phyloP scores from a whole-genome alignment of 2,797 vertebrate species.

The Phrynocephalus vlangalii region DNA sequence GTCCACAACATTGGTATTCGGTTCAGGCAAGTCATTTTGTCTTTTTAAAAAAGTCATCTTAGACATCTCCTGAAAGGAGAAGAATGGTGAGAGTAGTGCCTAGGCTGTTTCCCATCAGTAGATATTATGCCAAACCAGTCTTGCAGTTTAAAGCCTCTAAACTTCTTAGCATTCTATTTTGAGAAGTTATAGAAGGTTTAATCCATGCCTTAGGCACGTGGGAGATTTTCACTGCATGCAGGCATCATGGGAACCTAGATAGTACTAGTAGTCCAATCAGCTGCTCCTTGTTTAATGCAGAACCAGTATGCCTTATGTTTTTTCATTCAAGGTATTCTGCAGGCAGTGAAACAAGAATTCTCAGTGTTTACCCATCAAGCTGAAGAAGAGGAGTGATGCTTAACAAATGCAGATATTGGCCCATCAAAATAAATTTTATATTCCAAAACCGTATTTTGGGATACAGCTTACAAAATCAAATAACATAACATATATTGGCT shows the following conservation, averaged over 20 bases:
- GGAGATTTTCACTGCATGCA: not conserved
- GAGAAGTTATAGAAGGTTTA: not conserved
- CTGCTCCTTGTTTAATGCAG: not conserved
- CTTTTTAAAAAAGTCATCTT: not conserved
- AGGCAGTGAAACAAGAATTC: slow-evolving; percentile 34
- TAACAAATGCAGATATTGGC: not conserved
- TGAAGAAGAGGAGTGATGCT: not conserved
- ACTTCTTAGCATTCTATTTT: slow-evolving; percentile 1
- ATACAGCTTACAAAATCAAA: not conserved
- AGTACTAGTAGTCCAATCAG: not conserved
- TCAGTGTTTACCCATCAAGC: not conserved
- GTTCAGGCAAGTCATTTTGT: not conserved
- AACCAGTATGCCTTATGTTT: not conserved
- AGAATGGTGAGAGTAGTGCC: not conserved
- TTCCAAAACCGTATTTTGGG: not conserved
- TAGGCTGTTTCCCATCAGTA: slow-evolving; percentile 12
- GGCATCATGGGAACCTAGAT: slow-evolving; percentile 1
- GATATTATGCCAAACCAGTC: not conserved
- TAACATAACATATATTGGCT: too few relatives aligned
- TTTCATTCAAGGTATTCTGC: not conserved
- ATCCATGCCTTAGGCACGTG: not conserved
- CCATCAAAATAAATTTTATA: not conserved
- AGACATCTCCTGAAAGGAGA: slow-evolving; percentile 7
- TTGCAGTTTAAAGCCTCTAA: slow-evolving; percentile 10
- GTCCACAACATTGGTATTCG: not conserved